These are phyloP conservation scores for Chelmon rostratus DNA, from an alignment of 2,797 vertebrate genomes.

Conservation along the genomic window DNA sequence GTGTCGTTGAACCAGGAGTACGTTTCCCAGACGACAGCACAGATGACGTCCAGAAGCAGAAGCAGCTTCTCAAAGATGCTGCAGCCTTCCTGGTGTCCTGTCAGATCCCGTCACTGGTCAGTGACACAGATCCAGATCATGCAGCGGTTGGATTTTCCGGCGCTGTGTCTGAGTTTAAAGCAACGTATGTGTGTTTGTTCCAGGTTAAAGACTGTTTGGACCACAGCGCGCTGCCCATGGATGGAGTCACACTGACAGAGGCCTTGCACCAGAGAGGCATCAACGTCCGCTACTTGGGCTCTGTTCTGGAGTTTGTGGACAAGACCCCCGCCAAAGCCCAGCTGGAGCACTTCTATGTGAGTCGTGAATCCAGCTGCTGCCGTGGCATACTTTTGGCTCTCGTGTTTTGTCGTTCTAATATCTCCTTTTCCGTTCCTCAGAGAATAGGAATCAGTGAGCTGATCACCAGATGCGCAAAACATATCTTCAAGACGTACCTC, in stretches of 20 bases:
- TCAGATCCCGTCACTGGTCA: constrained; percentile 97
- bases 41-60: constrained; percentile 95
- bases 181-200: not conserved
- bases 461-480: constrained; percentile 97
- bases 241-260: constrained; percentile 93
- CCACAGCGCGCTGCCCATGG: constrained; percentile 95
- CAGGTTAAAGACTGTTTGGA: constrained; percentile 98
- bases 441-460: constrained; percentile 97
- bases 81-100: constrained; percentile 95
- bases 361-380: constrained; percentile 54
- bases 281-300: constrained; percentile 96
- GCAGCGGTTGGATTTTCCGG: not conserved
- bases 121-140: constrained; percentile 50
- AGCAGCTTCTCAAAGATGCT: constrained; percentile 95
- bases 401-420: not conserved
- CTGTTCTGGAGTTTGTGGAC: constrained; percentile 91
- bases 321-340: constrained; percentile 90
- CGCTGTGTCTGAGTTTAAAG: not conserved
- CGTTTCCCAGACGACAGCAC: constrained; percentile 91
- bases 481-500: constrained; percentile 98
- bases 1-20: constrained; percentile 86
- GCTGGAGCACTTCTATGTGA: constrained; percentile 96
- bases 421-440: constrained; percentile 75
- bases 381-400: too few relatives aligned
- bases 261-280: constrained; percentile 97